Base-by-base conservation (phyloP, 2,113 vertebrate species). In the Nothobranchius furzeri region DNA sequence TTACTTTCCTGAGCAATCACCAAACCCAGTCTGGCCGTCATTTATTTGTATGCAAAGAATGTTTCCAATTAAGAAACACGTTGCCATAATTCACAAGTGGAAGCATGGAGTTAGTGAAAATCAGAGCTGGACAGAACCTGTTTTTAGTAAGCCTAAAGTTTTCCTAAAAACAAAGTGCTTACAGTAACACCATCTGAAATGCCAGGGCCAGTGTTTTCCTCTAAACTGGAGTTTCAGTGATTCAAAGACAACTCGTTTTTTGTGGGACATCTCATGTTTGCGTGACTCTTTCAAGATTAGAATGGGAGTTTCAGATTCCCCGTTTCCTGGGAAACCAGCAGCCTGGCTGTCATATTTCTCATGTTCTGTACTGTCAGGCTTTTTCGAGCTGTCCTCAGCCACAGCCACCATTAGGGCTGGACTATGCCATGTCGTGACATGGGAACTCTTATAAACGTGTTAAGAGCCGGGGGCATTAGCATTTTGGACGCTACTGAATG, bases 401-500 rank as follows among this genome's bases (percentile, higher is more conserved):
- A 76, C 70, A 75, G 70, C 64, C 75, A 68, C 79, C 85, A 86
- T 88, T 63, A 78, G 68, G 73, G 70, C 64, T 73, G 76, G 85
- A 81, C 87, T 74, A 69, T 87, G 81, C 86, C 82, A 85, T 90
- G 91, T 89, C 88, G 84, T 93, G 90, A 93, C 91, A 93, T 91
- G 91, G 91, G 92, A 92, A 91, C 87, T 82, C 89, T 92, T 89
- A 90, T 91, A 91, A 93, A 93, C 83, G 90, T 90, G 87, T 92
- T 92, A 91, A 93, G 92, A 89, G 87, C 90, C 83, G 80, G 89
- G 83, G 86, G 80, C 90, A 94, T 94, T 94, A 91, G 92, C 92
- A 94, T 93, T 93, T 93, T 94, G 92, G 92, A 93, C 69, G 77
- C 62, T 35, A 7, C 74, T 94, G 93, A 94, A 94, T 93, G 68